Base-by-base conservation (phyloP, 2,888 invertebrate species). In the Homarus gammarus region DNA sequence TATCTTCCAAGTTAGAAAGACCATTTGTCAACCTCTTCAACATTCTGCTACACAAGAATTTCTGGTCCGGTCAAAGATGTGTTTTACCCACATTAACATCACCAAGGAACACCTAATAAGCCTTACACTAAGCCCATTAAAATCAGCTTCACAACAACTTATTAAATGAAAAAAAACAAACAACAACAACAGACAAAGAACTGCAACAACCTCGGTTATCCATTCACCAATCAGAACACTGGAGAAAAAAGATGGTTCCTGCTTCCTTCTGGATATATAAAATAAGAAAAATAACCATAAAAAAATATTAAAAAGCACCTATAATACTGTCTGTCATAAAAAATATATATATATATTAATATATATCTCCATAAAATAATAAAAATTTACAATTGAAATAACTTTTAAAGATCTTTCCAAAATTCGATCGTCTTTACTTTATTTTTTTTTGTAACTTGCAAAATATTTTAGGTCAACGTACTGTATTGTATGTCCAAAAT, bases 181-280 rank as follows among this genome's bases (percentile, higher is more conserved):
- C n/a, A 27, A 78, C 1, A 78, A 49, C 36, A 49, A 44, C 27
- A 40, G 1, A 15, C 40, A 40, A 77, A 27, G 33, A 64, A 68
- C 12, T n/a, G 31, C 44, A 8, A 61, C 15, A 36, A 81, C 31
- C 18, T n/a, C n/a, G n/a, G n/a, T n/a, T n/a, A n/a, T n/a, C n/a
- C n/a, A n/a, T n/a, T n/a, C n/a, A n/a, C n/a, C n/a, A n/a, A n/a
- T n/a, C n/a, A n/a, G n/a, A n/a, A 27, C 36, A 64, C 51, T 56
- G n/a, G 12, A 70, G n/a, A n/a, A 79, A 44, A 73, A 22, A 31
- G 38, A 51, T 78, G 88, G 84, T 88, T 88, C 84, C 88, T 83
- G 88, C 88, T 88, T 88, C 88, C 88, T 88, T 88, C 88, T 88
- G 88, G 88, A 77, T 38, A 68, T 51, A 78, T 77, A 73, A 83